A percentile compares a stretch with the other conserved stretches of the same genome.
Conservation (phyloP, 92 coral and sea anemone genomes). For the Nematostella vectensis region DNA sequence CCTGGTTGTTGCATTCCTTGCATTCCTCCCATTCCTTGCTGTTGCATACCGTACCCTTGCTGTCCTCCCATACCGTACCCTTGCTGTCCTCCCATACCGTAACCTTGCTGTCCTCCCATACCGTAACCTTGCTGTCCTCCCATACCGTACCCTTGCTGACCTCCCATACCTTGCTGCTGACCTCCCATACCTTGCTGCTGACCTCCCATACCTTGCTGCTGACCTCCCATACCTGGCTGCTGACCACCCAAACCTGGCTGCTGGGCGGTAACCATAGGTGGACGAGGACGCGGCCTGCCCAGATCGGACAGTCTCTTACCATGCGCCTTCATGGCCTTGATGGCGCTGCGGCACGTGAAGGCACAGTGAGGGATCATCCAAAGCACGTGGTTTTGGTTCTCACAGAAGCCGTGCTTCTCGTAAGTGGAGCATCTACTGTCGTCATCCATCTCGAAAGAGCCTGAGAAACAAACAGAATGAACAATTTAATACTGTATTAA, state of each 20-base stretch:
- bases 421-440: constrained; percentile 77
- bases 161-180: not conserved
- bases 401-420: constrained; percentile 51
- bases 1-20: constrained; percentile 12
- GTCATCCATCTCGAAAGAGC: constrained; percentile 52
- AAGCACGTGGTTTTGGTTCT: constrained; percentile 59
- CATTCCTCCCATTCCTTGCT: constrained; percentile 2
- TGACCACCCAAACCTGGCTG: constrained; percentile 4
- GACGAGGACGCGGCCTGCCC: no score
- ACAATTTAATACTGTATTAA: not conserved
- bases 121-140: constrained; percentile 11
- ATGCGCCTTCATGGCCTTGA: not conserved
- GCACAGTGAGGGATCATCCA: constrained; percentile 69
- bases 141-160: constrained; percentile 2
- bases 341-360: constrained; percentile 49
- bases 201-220: not conserved
- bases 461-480: constrained; percentile 11
- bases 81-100: constrained; percentile 10
- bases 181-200: constrained; percentile 4
- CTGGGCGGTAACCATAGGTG: constrained; percentile 1
- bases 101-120: constrained; percentile 6
- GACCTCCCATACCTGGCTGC: constrained; percentile 2
- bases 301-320: constrained; percentile 1
- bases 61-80: constrained; percentile 4
- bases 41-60: not conserved